Conservation (phyloP, 1,140 invertebrate genomes). For the Neodiprion lecontei region DNA sequence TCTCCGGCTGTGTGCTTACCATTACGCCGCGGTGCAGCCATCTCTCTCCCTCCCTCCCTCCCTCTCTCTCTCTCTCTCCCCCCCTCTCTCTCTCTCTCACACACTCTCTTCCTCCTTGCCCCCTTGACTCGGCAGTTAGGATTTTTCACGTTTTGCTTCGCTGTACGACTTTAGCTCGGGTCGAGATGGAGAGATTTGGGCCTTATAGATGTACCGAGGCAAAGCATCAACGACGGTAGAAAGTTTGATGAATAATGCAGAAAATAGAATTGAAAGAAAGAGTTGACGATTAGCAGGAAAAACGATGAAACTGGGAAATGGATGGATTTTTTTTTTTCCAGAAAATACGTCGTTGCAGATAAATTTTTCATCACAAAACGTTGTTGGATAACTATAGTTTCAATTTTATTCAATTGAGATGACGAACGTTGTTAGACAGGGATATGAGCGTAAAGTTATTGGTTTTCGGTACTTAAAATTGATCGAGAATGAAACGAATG, state of each 20-base stretch:
- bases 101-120: not conserved
- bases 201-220: too few species aligned
- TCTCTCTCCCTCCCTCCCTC: not conserved
- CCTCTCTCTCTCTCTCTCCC: not conserved
- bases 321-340: not conserved
- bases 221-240: too few species aligned
- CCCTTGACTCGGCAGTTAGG: not conserved
- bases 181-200: too few species aligned
- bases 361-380: too few species aligned
- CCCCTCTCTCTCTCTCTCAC: not conserved
- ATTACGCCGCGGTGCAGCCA: not conserved
- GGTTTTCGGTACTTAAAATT: too few species aligned
- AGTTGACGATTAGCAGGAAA: not conserved
- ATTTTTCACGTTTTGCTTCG: conserved; percentile 6
- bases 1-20: conserved; percentile 3
- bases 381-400: too few species aligned
- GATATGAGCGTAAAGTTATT: too few species aligned
- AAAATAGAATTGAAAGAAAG: not conserved
- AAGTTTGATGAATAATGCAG: not conserved
- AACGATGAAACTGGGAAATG: too few species aligned
- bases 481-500: too few species aligned
- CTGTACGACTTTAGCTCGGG: not conserved
- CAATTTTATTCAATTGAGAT: too few species aligned
- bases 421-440: too few species aligned
- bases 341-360: too few species aligned